Evolutionary conservation across 2,888 invertebrate genomes (phyloP).

Genomic region (Drosophila anceps): DNA sequence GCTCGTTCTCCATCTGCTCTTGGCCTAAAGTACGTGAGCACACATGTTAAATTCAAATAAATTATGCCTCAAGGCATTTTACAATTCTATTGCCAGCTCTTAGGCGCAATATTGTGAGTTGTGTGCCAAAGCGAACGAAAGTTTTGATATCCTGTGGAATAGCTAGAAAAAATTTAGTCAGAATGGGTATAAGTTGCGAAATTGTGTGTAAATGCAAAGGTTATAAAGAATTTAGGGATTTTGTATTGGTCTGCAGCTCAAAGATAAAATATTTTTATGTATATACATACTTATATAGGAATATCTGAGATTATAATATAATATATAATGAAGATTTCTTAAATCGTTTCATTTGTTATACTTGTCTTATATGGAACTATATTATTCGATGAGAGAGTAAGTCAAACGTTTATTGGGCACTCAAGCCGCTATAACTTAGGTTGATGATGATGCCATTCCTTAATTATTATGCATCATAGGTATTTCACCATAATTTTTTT

Average conservation of each 20-base stretch:
- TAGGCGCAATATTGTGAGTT: slow-evolving; percentile 58
- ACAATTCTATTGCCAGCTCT: slow-evolving; percentile 74
- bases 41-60: slow-evolving; percentile 73
- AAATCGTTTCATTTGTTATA: no score
- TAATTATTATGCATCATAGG: no score
- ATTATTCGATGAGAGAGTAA: no score
- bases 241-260: not conserved
- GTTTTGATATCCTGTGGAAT: slow-evolving; percentile 16
- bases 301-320: no score
- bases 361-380: no score
- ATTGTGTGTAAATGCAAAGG: not conserved
- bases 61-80: slow-evolving; percentile 71
- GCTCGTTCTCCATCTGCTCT: not conserved
- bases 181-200: not conserved
- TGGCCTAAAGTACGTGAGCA: slow-evolving; percentile 49
- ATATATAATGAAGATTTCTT: no score
- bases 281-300: no score
- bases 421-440: no score
- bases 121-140: slow-evolving; percentile 34
- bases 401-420: no score
- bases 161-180: no score
- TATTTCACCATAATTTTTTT: not conserved
- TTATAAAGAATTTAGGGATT: not conserved
- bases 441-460: no score
- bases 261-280: no score